These are phyloP conservation scores for Muscidifurax raptorellus DNA, from an alignment of 1,140 invertebrate genomes.

Conservation along the genomic window DNA sequence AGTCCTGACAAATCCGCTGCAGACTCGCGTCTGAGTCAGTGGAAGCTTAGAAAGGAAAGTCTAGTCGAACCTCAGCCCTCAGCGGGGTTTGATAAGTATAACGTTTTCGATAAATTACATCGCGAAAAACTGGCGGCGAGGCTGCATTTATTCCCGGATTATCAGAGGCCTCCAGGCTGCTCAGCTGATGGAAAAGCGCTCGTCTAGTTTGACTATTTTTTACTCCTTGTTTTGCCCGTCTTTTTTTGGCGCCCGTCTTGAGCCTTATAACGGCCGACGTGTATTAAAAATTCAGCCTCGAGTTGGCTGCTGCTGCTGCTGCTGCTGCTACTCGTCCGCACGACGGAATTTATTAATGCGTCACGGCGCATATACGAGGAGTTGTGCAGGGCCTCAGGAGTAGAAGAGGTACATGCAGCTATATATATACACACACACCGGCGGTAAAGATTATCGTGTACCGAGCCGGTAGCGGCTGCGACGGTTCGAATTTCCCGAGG, in stretches of 20 bases:
- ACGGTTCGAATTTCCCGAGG: not conserved
- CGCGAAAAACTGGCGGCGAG: not conserved
- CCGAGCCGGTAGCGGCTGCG: not conserved
- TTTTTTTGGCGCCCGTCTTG: constrained; percentile 28
- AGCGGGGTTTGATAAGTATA: too few species aligned
- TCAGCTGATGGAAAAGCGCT: not conserved
- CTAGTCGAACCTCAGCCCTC: too few species aligned
- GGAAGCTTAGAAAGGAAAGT: too few species aligned
- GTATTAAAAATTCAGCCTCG: constrained; percentile 34
- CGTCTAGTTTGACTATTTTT: not conserved
- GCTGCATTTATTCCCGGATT: constrained; percentile 62
- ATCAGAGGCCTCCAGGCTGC: constrained; percentile 48
- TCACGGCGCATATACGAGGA: not conserved
- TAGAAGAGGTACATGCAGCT: too few species aligned
- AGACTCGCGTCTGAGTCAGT: too few species aligned
- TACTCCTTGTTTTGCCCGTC: constrained; percentile 4
- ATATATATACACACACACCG: too few species aligned
- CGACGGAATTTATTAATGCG: constrained; percentile 37
- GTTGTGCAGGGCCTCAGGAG: too few species aligned
- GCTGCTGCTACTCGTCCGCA: not conserved
- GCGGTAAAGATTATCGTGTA: not conserved
- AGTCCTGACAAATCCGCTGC: too few species aligned
- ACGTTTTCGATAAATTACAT: constrained; percentile 56
- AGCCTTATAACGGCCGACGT: constrained; percentile 14
- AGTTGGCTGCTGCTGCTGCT: too few species aligned